phyloP scores from a whole-genome alignment of 2,888 invertebrate genomes.

The Clusia tigrina region DNA sequence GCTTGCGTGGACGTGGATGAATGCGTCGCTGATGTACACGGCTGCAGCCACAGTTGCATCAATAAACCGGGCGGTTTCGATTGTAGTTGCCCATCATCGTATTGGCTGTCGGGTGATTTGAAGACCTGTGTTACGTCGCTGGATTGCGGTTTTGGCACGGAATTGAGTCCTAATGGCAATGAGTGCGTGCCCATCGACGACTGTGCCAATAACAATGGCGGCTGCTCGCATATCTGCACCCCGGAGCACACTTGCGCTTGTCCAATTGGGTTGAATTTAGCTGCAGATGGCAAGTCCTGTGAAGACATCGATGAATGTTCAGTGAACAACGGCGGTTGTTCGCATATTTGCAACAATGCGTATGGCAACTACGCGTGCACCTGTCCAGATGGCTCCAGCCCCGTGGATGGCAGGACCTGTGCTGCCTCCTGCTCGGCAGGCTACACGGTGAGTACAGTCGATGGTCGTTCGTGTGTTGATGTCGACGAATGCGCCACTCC shows the following conservation, averaged over 20 bases:
- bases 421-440: constrained; percentile 63
- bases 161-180: constrained; percentile 57
- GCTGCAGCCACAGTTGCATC: constrained; percentile 58
- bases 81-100: constrained; percentile 67
- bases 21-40: constrained; percentile 49
- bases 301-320: constrained; percentile 67
- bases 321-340: constrained; percentile 60
- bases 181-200: constrained; percentile 69
- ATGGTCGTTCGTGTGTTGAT: constrained; percentile 60
- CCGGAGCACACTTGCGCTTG: constrained; percentile 63
- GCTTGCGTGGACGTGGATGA: constrained; percentile 57
- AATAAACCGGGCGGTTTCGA: constrained; percentile 66
- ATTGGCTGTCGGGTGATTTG: constrained; percentile 53
- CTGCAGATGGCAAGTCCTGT: constrained; percentile 63
- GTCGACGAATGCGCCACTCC: constrained; percentile 68
- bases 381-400: constrained; percentile 66
- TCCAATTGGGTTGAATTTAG: constrained; percentile 61
- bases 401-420: constrained; percentile 62
- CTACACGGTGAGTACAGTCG: constrained; percentile 53
- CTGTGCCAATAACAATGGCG: constrained; percentile 63
- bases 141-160: constrained; percentile 60
- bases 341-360: constrained; percentile 61
- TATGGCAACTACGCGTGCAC: constrained; percentile 68
- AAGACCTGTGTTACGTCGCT: constrained; percentile 60
- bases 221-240: constrained; percentile 65